These are phyloP conservation scores for Diarsia mendica DNA, from an alignment of 2,888 invertebrate species.

Conservation along the genomic window DNA sequence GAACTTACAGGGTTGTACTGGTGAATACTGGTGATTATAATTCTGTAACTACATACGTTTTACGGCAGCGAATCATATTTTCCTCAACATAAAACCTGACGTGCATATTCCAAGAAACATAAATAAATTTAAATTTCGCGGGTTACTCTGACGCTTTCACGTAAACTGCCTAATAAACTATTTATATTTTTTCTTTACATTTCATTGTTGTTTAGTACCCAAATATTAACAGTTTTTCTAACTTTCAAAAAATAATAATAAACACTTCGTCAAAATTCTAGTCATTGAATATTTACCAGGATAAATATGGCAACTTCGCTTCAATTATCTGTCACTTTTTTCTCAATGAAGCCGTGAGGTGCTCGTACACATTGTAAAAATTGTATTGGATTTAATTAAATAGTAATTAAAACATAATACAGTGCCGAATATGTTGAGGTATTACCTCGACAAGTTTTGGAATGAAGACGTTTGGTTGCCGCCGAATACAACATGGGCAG, in stretches of 20 bases:
- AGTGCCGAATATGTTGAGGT: constrained; percentile 82
- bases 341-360: constrained; percentile 67
- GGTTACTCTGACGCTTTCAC: too few species aligned
- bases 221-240: not conserved
- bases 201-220: not conserved
- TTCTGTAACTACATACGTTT: too few species aligned
- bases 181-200: not conserved
- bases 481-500: constrained; percentile 96
- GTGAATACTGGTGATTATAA: too few species aligned
- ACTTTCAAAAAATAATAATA: too few species aligned
- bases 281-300: too few species aligned
- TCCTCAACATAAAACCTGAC: too few species aligned
- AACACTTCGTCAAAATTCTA: not conserved
- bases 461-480: constrained; percentile 97
- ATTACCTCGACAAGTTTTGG: constrained; percentile 92
- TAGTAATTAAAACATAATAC: constrained; percentile 45
- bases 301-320: constrained; percentile 50
- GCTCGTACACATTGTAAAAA: constrained; percentile 55
- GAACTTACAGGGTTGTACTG: too few species aligned
- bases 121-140: too few species aligned
- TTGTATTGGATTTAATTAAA: constrained; percentile 57
- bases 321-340: constrained; percentile 61
- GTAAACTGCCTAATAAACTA: too few species aligned
- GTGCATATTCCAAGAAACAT: too few species aligned
- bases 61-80: too few species aligned